Conservation (phyloP, 1,140 invertebrate species). For the Paramacrobiotus metropolitanus region DNA sequence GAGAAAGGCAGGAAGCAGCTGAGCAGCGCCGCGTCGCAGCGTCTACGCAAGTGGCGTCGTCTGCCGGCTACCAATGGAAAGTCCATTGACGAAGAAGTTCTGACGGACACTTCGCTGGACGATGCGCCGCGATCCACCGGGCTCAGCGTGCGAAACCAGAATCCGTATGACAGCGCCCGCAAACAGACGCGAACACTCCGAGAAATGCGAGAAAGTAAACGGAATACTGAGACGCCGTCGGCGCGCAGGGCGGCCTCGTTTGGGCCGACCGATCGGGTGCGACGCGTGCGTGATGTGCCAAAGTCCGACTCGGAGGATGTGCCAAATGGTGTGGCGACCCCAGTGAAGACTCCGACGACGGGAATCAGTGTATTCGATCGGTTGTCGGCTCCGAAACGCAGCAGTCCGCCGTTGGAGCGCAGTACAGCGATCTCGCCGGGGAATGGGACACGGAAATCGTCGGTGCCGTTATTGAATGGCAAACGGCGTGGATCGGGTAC, state of each 20-base stretch:
- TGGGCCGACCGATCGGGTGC: neutral
- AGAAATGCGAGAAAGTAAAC: neutral
- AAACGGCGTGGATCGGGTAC: neutral
- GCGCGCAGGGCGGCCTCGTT: neutral
- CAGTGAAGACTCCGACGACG: neutral
- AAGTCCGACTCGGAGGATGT: neutral
- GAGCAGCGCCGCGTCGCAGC: neutral
- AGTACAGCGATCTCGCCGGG: too few relatives aligned
- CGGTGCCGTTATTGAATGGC: too few relatives aligned
- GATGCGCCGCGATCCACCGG: neutral
- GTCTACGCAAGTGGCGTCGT: neutral
- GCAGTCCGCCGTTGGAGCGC: constrained; percentile 3
- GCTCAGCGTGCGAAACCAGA: neutral
- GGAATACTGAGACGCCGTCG: neutral
- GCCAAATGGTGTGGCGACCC: neutral
- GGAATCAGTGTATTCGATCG: neutral
- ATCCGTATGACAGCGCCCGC: neutral
- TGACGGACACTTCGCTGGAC: neutral
- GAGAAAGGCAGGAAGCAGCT: neutral
- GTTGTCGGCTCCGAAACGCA: neutral
- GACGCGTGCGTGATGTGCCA: neutral
- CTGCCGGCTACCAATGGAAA: neutral
- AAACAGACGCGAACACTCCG: neutral
- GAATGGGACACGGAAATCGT: too few relatives aligned
- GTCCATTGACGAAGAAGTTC: neutral